Base-by-base conservation (phyloP, 2,113 vertebrate genomes). In the Leptocoma aspasia region DNA sequence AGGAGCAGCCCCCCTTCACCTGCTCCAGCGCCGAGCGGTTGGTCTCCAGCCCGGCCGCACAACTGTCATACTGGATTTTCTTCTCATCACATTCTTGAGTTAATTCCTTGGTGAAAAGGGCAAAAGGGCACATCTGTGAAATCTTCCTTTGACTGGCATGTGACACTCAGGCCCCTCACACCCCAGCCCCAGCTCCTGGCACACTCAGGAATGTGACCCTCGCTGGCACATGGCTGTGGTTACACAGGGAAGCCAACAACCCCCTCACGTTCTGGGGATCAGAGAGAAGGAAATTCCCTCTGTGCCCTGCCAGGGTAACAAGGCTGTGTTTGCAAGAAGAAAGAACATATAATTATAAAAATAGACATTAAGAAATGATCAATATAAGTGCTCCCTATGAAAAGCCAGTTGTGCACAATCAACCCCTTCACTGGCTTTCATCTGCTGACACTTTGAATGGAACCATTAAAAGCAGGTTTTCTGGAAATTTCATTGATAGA, bases 21-120 rank as follows among this genome's bases (percentile, higher is more conserved):
- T 99, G 99, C 78, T 99, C 99, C 94, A 99, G 94, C n/a, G 98
- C 97, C 6, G 99, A 99, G 71, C 99, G 97, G 83, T 98, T 99
- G 97, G 99, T 99, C 96, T 99, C 99, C 78, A 99, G 84, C 69
- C 99, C 99, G 3, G 99, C 99, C 6, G 99, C 98, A 77, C 99
- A 99, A 70, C 98, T 99, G 95, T 99, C 98, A 13, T 99, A 99
- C 28, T 98, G 99, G 27, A 97, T 94, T 96, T 99, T 99, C 97
- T 99, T 99, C 60, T 98, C 99, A 19, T 99, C 98, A 39, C 98
- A 97, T 85, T 99, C 99, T 86, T 99, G 98, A 94, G 97, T 98
- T 63, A 99, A 96, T 83, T 99, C 99, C 99, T 99, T 95, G 22
- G 76, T 42, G 77, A 97, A 89, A 95, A 97, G 89, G 92, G 93